Evolutionary conservation across 1,140 invertebrate genomes (phyloP), one percentile per base, ranked within the genome.

Genomic region (Hyphantria cunea): DNA sequence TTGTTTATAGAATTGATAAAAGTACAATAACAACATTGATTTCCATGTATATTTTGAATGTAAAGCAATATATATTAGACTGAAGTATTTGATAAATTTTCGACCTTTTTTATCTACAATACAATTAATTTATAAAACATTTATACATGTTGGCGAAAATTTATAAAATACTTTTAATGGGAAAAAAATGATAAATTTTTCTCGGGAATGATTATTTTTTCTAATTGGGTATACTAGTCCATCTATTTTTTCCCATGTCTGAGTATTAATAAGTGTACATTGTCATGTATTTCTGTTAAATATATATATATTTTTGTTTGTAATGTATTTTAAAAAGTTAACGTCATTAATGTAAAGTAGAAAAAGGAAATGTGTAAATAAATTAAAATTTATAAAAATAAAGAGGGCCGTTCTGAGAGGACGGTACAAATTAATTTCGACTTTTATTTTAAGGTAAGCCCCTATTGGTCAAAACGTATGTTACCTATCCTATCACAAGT

Each of bases 321-420:
- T 55, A 86, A 83, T 87, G 84, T 89, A 88, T 87, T 90, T 90
- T 88, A 88, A 89, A 81, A 81, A 82, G 86, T 90, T 89, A 83
- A 87, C 67, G 74, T 70, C 75, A 81, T 87, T 48, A 69, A 84
- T 89, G 86, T 87, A 89, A 88, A 90, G 86, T 90, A 90, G 88
- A 77, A 58, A 81, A 89, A 86, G 82, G 82, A 83, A 88, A 90
- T 86, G 78, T 90, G 88, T 90, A 90, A 86, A 90, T 90, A 90
- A 60, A 90, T 85, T 88, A 89, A 90, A 90, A 86, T 90, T 90
- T 90, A 90, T 90, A 90, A 89, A 90, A 89, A 89, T 89, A 90
- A 90, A 89, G 72, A 79, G 79, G 80, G 79, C 63, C 78, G 74
- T 88, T 87, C 88, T 90, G 75, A 70, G 78, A 90, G 88, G 68